Evolutionary conservation across 2,797 vertebrate species (phyloP).

Genomic region (Muscicapa comitata): DNA sequence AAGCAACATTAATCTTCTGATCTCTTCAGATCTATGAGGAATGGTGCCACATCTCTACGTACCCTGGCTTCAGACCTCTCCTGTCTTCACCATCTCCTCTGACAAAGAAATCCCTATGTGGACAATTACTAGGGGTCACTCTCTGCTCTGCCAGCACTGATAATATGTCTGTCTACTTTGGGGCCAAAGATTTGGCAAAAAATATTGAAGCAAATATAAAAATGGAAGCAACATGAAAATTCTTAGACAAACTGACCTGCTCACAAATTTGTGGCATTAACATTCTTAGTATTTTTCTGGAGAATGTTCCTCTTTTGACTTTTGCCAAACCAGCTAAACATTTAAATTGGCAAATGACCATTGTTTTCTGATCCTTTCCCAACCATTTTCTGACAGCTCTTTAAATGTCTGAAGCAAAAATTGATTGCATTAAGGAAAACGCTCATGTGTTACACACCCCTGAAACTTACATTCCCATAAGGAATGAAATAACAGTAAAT

Average conservation of each 20-base stretch:
- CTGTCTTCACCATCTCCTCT: not conserved
- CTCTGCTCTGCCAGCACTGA: not conserved
- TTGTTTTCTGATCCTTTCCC: conserved; percentile 46
- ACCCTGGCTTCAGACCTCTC: not conserved
- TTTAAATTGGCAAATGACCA: conserved; percentile 39
- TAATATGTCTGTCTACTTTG: not conserved
- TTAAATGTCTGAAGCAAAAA: conserved; percentile 37
- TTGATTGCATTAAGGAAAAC: conserved; percentile 37
- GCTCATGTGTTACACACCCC: not conserved
- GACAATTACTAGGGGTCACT: not conserved
- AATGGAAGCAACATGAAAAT: not conserved
- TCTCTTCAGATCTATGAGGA: not conserved
- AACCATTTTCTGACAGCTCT: conserved; percentile 30
- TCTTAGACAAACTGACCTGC: not conserved
- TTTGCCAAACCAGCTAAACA: conserved; percentile 26
- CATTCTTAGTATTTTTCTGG: conserved; percentile 11
- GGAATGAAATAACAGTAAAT: conserved; percentile 47
- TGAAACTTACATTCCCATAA: conserved; percentile 1
- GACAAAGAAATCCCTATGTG: not conserved
- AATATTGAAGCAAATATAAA: not conserved
- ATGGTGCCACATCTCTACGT: rapidly evolving
- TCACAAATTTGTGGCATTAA: not conserved
- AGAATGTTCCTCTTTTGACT: not conserved
- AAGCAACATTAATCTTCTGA: not conserved
- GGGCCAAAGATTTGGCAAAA: not conserved